Evolutionary conservation across 92 coral and sea anemone species (phyloP), one percentile per base, ranked within the genome.

Genomic region (Palythoa grandis): DNA sequence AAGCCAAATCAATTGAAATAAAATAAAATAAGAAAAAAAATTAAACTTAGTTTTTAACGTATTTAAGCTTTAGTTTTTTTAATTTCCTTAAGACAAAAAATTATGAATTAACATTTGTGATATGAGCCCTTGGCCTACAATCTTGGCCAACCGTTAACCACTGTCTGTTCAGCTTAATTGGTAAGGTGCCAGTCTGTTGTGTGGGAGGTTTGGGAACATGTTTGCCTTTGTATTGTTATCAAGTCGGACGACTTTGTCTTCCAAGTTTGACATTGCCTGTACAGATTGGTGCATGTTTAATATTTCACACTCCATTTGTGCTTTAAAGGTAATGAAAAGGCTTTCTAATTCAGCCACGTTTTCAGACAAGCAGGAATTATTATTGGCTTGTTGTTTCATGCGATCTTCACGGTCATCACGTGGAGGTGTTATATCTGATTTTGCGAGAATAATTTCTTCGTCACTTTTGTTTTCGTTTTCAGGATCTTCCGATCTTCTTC

Each of bases 311-410:
- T 79, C 84, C 25, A 79, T 52, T 23, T 79, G 40, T 13, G 84
- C 66, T 79, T 58, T 79, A 53, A 79, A 79, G 11, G 40, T 60
- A 79, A 43, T 79, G 35, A 79, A 79, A 53, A 53, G 50, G 63
- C 73, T 79, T 79, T 79, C 84, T 10, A 79, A 19, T 19, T 50
- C 63, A 39, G 84, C 66, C 12, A 79, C 12, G 52, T 25, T 67
- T 52, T 50, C 72, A 35, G 43, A 16, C 67, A 79, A 70, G 48
- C 52, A 70, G 50, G 74, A 38, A 70, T 6, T 70, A 70, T 70
- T 38, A 4, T 70, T 38, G 48, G 17, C 4, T 70, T 69, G 47
- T 69, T 70, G 74, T 35, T 25, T 5, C 47, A 70, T 70, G 7
- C 15, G 0, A 29, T 70, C 47, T 14, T 70, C 74, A 9, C 74